These are phyloP conservation scores for Pagetopsis macropterus DNA, from an alignment of 2,797 vertebrate genomes.

Conservation along the genomic window DNA sequence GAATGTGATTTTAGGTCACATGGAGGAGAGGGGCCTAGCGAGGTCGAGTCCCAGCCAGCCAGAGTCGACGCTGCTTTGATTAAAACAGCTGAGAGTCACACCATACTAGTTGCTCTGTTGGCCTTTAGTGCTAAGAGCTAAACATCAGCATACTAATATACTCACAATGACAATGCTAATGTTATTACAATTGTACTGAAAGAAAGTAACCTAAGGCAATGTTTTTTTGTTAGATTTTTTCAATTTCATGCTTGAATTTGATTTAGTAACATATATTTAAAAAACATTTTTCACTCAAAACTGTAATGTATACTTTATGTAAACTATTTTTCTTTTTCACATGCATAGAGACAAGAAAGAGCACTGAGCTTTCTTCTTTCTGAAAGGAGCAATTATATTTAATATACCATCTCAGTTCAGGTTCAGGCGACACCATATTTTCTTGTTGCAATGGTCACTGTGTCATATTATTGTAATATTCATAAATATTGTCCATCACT, in stretches of 20 bases:
- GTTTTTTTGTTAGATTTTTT: not conserved
- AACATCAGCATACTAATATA: not conserved
- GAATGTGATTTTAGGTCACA: not conserved
- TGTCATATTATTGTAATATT: too few species aligned
- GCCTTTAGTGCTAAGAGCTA: not conserved
- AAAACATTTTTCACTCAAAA: too few species aligned
- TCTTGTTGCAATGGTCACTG: too few species aligned
- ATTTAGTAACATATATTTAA: too few species aligned
- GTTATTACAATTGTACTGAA: not conserved
- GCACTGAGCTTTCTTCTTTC: too few species aligned
- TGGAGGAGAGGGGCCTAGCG: not conserved
- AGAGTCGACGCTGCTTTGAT: not conserved
- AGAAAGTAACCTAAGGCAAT: not conserved
- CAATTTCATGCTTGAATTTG: not conserved
- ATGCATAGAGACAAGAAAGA: too few species aligned
- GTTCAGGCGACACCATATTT: too few species aligned
- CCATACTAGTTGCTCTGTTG: not conserved
- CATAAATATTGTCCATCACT: too few species aligned
- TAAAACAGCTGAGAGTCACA: not conserved
- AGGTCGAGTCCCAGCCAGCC: constrained; percentile 1
- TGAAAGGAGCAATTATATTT: too few species aligned
- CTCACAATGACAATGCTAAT: not conserved
- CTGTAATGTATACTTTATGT: too few species aligned
- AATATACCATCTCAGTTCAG: too few species aligned
- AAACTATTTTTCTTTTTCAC: too few species aligned